These are phyloP conservation scores for Trichomalopsis sarcophagae DNA, from an alignment of 1,140 invertebrate genomes.

Conservation along the genomic window DNA sequence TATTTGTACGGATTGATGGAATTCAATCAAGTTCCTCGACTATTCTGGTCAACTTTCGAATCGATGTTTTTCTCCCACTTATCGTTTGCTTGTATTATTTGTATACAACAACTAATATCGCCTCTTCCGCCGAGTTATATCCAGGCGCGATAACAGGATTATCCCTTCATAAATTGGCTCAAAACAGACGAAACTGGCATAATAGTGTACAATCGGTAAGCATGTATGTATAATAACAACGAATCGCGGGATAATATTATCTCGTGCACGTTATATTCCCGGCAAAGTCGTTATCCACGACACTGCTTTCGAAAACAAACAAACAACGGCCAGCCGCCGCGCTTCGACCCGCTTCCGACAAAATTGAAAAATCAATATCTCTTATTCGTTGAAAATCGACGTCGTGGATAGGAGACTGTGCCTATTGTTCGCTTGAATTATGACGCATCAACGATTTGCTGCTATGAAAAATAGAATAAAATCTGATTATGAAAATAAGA, in stretches of 20 bases:
- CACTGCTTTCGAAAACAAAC: background rate
- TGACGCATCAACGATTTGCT: no score
- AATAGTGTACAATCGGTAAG: no score
- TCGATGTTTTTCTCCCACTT: background rate
- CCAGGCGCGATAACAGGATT: background rate
- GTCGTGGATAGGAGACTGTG: background rate
- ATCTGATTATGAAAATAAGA: no score
- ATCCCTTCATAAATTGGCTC: background rate
- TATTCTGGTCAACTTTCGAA: background rate
- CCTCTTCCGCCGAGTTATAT: no score
- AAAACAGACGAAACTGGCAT: conserved; percentile 4
- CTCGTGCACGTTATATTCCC: no score
- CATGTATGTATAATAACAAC: no score
- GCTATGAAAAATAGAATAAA: no score
- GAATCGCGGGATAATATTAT: background rate
- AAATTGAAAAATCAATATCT: conserved; percentile 36
- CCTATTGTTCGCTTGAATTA: no score
- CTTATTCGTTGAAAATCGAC: background rate
- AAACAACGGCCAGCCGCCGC: background rate
- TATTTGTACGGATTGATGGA: background rate
- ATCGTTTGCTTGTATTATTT: background rate
- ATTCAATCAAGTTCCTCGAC: background rate
- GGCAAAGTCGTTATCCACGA: background rate
- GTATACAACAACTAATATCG: no score
- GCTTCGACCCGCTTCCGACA: background rate